phyloP scores from a whole-genome alignment of 2,113 vertebrate species.

The Sylvia atricapilla region DNA sequence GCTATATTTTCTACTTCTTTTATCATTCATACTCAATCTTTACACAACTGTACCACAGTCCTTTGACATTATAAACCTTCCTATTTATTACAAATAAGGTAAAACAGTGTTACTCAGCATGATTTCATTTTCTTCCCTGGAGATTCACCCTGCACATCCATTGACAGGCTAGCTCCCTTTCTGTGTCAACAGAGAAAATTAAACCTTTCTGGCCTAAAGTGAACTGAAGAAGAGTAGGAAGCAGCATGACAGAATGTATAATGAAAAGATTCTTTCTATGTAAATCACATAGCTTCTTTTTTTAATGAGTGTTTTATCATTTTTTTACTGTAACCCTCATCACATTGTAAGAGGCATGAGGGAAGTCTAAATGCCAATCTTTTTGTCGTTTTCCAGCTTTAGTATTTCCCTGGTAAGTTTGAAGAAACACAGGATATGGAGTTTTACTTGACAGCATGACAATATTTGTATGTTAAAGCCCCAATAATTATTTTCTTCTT shows the following conservation, averaged over 20 bases:
- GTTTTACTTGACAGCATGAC: neutral
- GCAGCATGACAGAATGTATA: neutral
- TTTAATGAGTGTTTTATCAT: neutral
- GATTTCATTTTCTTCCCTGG: neutral
- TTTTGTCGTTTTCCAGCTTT: neutral
- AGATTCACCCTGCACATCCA: neutral
- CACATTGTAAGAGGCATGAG: neutral
- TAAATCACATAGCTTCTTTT: neutral
- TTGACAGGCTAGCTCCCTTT: neutral
- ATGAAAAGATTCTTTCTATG: neutral
- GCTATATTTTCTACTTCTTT: neutral
- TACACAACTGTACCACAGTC: neutral
- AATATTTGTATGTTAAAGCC: neutral
- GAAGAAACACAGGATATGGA: neutral
- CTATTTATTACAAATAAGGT: neutral
- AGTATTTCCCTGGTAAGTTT: neutral
- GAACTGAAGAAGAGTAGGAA: neutral
- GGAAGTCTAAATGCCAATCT: neutral
- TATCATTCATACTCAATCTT: neutral
- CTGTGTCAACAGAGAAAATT: slow-evolving; percentile 10
- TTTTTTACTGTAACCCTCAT: neutral
- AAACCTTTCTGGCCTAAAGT: slow-evolving; percentile 10
- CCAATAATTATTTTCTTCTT: neutral
- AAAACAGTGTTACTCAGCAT: neutral
- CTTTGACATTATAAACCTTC: neutral